Evolutionary conservation across 2,888 invertebrate genomes (phyloP), one percentile per base, ranked within the genome.

Genomic region (Phasia obesa): DNA sequence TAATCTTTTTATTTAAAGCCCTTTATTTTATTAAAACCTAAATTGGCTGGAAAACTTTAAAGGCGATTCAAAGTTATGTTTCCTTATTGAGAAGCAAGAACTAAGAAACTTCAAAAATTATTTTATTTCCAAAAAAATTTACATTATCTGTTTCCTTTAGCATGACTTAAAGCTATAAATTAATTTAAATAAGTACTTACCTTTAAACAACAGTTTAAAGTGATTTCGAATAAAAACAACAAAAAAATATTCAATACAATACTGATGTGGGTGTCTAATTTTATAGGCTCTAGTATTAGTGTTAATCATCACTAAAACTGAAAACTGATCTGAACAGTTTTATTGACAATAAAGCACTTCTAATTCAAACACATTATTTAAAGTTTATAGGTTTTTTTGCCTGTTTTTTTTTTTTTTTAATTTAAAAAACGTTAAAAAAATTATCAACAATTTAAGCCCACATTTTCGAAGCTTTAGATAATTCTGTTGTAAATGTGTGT

Each of bases 141-240:
- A 75, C 75, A 75, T 75, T 75, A 49, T 75, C 27, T 47, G 17
- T 2, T 38, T 21, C 25, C 25, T 49, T 42, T 59, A 19, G 11
- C 21, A 27, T n/a, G 3, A 67, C 35, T 59, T 67, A 57, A 19
- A 67, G 15, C 17, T 27, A 25, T n/a, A 65, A 27, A 53, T 47
- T 31, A 53, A 59, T n/a, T 21, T 60, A 55, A 70, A 55, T 25
- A 35, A 44, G 62, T 70, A 77, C 77, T 77, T 77, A 77, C 77
- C 77, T 77, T 69, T 70, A 31, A 55, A 44, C 15, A 25, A 59
- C 27, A 19, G 44, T 67, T 75, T 42, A 25, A 49, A 38, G 19
- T n/a, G 49, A 59, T 19, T 59, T 67, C 42, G 9, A 49, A 67
- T 49, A 13, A 7, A 25, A 23, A 42, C 23, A 51, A 44, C 9